Percentiles rank a stretch among this genome's conserved stretches.
Evolutionary conservation across 2,888 invertebrate species (phyloP).

Genomic region (Athalia rosae): DNA sequence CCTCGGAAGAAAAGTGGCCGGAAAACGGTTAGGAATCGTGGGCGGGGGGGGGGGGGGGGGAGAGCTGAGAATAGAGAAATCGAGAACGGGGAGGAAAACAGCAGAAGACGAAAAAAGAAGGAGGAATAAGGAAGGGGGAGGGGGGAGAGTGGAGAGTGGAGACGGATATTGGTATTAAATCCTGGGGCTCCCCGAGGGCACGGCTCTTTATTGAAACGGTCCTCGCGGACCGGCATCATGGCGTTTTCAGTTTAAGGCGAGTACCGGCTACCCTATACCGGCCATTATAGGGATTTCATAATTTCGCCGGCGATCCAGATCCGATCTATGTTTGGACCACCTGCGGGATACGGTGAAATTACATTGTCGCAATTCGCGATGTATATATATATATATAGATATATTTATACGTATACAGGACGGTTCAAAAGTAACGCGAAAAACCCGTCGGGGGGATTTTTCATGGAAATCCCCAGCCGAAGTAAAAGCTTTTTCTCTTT

Average conservation of each 20-base stretch:
- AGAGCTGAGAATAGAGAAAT: constrained; percentile 8
- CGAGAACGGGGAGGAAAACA: not conserved
- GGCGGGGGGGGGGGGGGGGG: no score
- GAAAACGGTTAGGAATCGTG: constrained; percentile 37
- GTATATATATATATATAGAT: no score
- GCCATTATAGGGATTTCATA: constrained; percentile 31
- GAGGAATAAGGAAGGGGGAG: not conserved
- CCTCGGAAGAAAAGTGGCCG: constrained; percentile 31
- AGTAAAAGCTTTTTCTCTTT: no score
- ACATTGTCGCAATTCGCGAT: not conserved
- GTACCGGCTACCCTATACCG: not conserved
- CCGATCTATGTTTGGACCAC: not conserved
- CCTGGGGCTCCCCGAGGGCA: constrained; percentile 32
- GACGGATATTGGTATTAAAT: constrained; percentile 45
- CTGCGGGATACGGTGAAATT: not conserved
- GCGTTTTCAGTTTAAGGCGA: constrained; percentile 21
- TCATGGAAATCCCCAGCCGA: no score
- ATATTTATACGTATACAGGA: not conserved
- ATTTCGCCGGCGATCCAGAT: constrained; percentile 14
- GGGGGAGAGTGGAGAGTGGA: constrained; percentile 7
- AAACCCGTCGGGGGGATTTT: no score
- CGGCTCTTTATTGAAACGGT: constrained; percentile 40
- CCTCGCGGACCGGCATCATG: constrained; percentile 29
- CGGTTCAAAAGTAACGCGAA: no score
- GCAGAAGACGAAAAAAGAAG: not conserved